A percentile compares a stretch with the other conserved stretches of the same genome.
These are phyloP conservation scores for Phaethon lepturus DNA, from an alignment of 2,113 vertebrate species.

Conservation along the genomic window DNA sequence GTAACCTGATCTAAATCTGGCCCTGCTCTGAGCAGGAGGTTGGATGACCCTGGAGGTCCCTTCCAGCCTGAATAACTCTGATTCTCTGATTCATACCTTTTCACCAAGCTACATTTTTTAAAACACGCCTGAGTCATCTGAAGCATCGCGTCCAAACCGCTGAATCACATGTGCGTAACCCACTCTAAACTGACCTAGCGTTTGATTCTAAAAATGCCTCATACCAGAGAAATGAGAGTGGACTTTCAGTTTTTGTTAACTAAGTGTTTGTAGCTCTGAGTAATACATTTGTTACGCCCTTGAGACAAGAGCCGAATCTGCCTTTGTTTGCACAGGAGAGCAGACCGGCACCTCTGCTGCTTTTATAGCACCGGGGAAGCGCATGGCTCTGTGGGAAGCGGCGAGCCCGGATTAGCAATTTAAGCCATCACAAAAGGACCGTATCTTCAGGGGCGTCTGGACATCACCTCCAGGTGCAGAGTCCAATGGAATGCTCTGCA, in stretches of 20 bases:
- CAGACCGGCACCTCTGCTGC: rapidly evolving
- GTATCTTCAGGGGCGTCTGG: neutral
- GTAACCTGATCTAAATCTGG: neutral
- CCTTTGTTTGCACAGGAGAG: neutral
- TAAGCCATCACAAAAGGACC: neutral
- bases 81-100: neutral
- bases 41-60: rapidly evolving
- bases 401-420: neutral
- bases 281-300: neutral
- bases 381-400: neutral
- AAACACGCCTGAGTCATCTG: neutral
- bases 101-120: neutral
- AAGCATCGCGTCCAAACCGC: rapidly evolving
- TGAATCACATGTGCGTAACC: neutral
- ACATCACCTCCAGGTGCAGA: neutral
- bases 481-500: rapidly evolving
- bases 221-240: neutral
- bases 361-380: neutral
- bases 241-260: neutral
- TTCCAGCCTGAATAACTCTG: neutral
- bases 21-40: neutral
- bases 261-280: neutral
- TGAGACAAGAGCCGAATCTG: neutral
- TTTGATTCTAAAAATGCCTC: neutral
- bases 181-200: neutral